Evolutionary conservation across 1,140 invertebrate species (phyloP).

Genomic region (Achroia grisella): DNA sequence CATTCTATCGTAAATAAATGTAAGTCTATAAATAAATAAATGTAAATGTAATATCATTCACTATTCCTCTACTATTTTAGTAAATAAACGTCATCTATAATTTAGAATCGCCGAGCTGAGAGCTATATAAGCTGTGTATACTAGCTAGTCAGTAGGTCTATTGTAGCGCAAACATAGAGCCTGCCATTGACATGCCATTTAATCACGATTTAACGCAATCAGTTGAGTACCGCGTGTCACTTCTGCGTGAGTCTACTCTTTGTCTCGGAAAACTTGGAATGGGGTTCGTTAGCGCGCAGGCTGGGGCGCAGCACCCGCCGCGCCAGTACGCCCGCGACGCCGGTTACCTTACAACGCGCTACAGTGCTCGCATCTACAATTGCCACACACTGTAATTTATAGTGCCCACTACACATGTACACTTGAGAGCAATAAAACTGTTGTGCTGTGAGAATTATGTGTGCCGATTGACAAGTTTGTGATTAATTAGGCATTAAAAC

Average conservation of each 20-base stretch:
- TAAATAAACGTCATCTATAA: no score
- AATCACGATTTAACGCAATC: slow-evolving; percentile 1
- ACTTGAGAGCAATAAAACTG: no score
- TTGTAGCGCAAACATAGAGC: no score
- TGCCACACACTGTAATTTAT: not conserved
- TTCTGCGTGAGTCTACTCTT: slow-evolving; percentile 1
- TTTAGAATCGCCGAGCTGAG: no score
- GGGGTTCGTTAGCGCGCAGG: not conserved
- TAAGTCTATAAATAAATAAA: no score
- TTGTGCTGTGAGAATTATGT: no score
- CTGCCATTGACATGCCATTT: not conserved
- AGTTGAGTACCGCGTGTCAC: not conserved
- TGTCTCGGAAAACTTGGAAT: not conserved
- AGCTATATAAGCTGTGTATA: no score
- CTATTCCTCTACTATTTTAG: no score
- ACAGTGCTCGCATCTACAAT: not conserved
- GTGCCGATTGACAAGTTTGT: no score
- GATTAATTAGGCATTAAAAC: not conserved
- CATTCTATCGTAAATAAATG: no score
- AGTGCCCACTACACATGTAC: not conserved
- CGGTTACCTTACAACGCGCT: not conserved
- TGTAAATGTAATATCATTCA: no score
- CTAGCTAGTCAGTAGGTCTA: no score
- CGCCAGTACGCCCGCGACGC: not conserved
- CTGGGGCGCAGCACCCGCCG: not conserved